phyloP scores from a whole-genome alignment of 2,888 invertebrate genomes.

The Heliconius erato region DNA sequence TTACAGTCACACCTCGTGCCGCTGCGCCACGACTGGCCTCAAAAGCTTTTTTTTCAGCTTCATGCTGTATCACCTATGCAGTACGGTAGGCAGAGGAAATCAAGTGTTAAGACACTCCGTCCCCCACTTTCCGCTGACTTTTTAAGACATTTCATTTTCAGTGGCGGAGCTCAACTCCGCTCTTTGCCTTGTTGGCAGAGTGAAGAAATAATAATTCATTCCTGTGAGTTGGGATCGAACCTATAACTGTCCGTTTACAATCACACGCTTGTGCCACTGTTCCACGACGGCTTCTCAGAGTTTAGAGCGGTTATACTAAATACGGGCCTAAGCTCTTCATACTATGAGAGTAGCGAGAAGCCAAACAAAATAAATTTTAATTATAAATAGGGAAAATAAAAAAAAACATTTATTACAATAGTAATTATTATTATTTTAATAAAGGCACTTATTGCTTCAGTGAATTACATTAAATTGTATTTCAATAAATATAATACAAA shows the following conservation, averaged over 20 bases:
- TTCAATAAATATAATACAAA: not conserved
- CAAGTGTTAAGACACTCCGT: not conserved
- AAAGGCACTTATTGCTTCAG: conserved; percentile 17
- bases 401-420: not conserved
- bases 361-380: too few species aligned
- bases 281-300: not conserved
- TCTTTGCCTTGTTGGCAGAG: not conserved
- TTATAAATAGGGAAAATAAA: not conserved
- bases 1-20: too few species aligned
- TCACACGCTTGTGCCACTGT: not conserved
- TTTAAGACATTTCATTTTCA: not conserved
- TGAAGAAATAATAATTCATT: not conserved
- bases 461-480: not conserved
- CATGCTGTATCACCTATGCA: not conserved
- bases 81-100: not conserved
- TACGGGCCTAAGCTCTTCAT: too few species aligned
- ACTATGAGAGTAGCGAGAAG: too few species aligned
- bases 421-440: conserved; percentile 8
- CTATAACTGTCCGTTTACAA: not conserved
- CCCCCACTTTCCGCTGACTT: not conserved
- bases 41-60: too few species aligned
- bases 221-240: not conserved
- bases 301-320: too few species aligned
- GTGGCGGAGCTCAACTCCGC: not conserved
- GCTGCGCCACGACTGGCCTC: too few species aligned